Conservation (phyloP, 2,113 vertebrate species). For the Leuciscus idus region DNA sequence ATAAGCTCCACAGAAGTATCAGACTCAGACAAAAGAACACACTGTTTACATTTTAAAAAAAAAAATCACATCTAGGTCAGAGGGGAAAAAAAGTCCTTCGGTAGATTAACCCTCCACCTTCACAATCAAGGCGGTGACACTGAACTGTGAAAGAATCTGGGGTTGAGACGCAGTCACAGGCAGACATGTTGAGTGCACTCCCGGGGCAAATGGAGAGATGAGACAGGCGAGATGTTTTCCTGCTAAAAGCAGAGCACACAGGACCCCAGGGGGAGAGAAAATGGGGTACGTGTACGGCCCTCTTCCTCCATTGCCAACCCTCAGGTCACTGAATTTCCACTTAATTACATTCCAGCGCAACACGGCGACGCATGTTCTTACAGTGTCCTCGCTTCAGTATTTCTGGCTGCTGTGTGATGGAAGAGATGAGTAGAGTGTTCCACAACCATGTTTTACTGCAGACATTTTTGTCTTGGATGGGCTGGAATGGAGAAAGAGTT, state of each 20-base stretch:
- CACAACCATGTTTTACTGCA: background rate
- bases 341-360: conserved; percentile 47
- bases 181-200: conserved; percentile 27
- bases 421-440: background rate
- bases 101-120: background rate
- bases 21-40: background rate
- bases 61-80: background rate
- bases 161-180: conserved; percentile 21
- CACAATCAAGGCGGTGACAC: background rate
- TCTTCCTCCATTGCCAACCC: conserved; percentile 41
- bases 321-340: conserved; percentile 48
- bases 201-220: conserved; percentile 20
- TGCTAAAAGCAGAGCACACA: conserved; percentile 22
- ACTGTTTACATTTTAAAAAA: conserved; percentile 2
- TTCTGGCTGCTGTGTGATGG: conserved; percentile 32
- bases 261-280: conserved; percentile 42
- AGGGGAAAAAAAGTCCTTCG: background rate
- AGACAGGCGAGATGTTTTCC: conserved; percentile 35
- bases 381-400: conserved; percentile 29
- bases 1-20: background rate
- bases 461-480: background rate
- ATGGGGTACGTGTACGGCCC: conserved; percentile 19
- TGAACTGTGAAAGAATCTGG: background rate
- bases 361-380: conserved; percentile 28
- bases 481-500: conserved; percentile 16